Percentiles rank a stretch among this genome's conserved stretches.
Evolutionary conservation across 1,140 invertebrate genomes (phyloP).

Genomic region (Drosophila virilis): DNA sequence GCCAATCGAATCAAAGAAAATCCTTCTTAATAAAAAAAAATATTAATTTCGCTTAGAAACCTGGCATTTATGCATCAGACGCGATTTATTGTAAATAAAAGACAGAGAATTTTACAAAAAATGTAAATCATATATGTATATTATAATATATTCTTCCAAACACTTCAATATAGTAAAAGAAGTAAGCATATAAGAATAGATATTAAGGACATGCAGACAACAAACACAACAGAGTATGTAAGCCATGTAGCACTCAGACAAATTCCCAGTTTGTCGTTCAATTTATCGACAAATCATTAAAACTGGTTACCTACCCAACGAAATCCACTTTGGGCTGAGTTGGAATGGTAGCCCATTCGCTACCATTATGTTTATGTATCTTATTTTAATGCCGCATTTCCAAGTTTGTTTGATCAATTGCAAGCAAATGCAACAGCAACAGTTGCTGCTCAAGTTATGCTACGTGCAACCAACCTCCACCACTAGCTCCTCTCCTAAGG

Average conservation of each 20-base stretch:
- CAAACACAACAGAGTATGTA: constrained; percentile 16
- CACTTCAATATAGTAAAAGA: too few relatives aligned
- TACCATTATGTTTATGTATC: constrained; percentile 55
- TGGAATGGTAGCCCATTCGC: constrained; percentile 11
- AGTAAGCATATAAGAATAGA: too few relatives aligned
- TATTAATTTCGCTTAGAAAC: too few relatives aligned
- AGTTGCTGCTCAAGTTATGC: constrained; percentile 51
- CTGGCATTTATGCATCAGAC: too few relatives aligned
- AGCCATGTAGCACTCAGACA: neutral
- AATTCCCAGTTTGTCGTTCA: constrained; percentile 19
- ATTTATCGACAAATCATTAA: constrained; percentile 71
- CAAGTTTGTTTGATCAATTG: constrained; percentile 79
- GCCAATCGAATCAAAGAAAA: too few relatives aligned
- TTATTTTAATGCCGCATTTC: constrained; percentile 47
- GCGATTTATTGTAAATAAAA: too few relatives aligned
- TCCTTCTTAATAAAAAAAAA: too few relatives aligned
- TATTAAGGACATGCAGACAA: too few relatives aligned
- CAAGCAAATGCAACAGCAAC: constrained; percentile 30
- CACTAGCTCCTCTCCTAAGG: neutral
- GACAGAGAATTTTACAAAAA: too few relatives aligned
- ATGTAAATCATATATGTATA: too few relatives aligned
- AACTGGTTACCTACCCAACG: constrained; percentile 56
- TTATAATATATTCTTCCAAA: too few relatives aligned
- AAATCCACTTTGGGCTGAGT: constrained; percentile 14
- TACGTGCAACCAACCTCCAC: constrained; percentile 10